Percentiles rank a stretch among this genome's conserved stretches.
phyloP scores from a whole-genome alignment of 2,797 vertebrate genomes.

The Tenualosa ilisha region DNA sequence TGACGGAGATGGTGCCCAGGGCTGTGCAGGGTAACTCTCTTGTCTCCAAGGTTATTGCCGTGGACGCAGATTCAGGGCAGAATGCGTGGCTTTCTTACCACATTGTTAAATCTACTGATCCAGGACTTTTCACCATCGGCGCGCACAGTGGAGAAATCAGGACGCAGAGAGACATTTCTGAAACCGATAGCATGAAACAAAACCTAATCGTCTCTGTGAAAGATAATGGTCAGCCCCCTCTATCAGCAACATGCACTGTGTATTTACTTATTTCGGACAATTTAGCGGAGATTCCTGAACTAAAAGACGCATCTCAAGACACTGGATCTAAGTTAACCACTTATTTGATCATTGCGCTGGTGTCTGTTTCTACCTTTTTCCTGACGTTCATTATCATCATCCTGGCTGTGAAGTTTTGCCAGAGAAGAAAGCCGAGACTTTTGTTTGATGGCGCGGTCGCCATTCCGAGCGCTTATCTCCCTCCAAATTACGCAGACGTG shows the following conservation, averaged over 20 bases:
- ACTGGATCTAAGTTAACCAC: slow-evolving; percentile 55
- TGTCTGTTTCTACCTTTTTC: slow-evolving; percentile 71
- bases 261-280: slow-evolving; percentile 58
- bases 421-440: slow-evolving; percentile 58
- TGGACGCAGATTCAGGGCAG: slow-evolving; percentile 69
- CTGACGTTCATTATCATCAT: slow-evolving; percentile 59
- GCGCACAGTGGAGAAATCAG: slow-evolving; percentile 59
- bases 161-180: slow-evolving; percentile 62
- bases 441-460: slow-evolving; percentile 58
- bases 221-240: slow-evolving; percentile 66
- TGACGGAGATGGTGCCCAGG: slow-evolving; percentile 65
- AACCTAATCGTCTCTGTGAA: slow-evolving; percentile 53
- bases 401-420: slow-evolving; percentile 59
- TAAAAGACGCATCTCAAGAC: slow-evolving; percentile 55
- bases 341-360: slow-evolving; percentile 63
- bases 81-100: slow-evolving; percentile 65
- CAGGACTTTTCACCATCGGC: slow-evolving; percentile 53
- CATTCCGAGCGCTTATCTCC: slow-evolving; percentile 60
- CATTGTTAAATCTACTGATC: slow-evolving; percentile 59
- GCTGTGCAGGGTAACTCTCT: slow-evolving; percentile 59
- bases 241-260: slow-evolving; percentile 50
- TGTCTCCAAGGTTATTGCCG: slow-evolving; percentile 71
- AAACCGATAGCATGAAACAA: slow-evolving; percentile 67
- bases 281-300: slow-evolving; percentile 59
- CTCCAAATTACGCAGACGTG: slow-evolving; percentile 69